phyloP scores from a whole-genome alignment of 2,797 vertebrate genomes.

The Macropodus opercularis region DNA sequence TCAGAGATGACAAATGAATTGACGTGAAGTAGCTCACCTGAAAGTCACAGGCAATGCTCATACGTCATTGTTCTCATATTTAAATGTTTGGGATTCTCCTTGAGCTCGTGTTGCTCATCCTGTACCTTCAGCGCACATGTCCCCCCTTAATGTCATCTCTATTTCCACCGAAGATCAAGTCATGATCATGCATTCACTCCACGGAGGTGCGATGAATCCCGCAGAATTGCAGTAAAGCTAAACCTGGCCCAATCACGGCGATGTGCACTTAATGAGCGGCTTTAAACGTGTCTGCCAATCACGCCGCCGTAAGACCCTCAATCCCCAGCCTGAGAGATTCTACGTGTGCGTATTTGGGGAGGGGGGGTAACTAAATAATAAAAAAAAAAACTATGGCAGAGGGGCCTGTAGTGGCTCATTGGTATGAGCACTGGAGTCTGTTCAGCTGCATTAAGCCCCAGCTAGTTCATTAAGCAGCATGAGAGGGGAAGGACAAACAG shows the following conservation, averaged over 20 bases:
- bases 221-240: slow-evolving; percentile 56
- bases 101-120: too few relatives aligned
- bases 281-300: slow-evolving; percentile 77
- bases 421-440: slow-evolving; percentile 65
- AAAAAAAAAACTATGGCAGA: slow-evolving; percentile 42
- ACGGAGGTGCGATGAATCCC: slow-evolving; percentile 55
- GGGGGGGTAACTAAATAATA: slow-evolving; percentile 59
- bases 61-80: too few relatives aligned
- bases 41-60: too few relatives aligned
- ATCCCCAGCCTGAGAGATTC: slow-evolving; percentile 55
- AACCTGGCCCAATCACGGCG: slow-evolving; percentile 53
- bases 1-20: slow-evolving; percentile 77
- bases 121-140: slow-evolving; percentile 9
- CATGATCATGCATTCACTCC: slow-evolving; percentile 60
- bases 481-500: slow-evolving; percentile 64
- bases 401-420: slow-evolving; percentile 52
- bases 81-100: too few relatives aligned
- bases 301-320: slow-evolving; percentile 62
- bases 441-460: slow-evolving; percentile 73
- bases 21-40: too few relatives aligned
- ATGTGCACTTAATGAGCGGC: slow-evolving; percentile 70
- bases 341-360: slow-evolving; percentile 50
- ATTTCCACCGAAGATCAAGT: slow-evolving; percentile 39
- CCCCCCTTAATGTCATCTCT: slow-evolving; percentile 22
- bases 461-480: slow-evolving; percentile 77